These are phyloP conservation scores for Cygnus atratus DNA, from an alignment of 2,113 vertebrate genomes.

Conservation along the genomic window DNA sequence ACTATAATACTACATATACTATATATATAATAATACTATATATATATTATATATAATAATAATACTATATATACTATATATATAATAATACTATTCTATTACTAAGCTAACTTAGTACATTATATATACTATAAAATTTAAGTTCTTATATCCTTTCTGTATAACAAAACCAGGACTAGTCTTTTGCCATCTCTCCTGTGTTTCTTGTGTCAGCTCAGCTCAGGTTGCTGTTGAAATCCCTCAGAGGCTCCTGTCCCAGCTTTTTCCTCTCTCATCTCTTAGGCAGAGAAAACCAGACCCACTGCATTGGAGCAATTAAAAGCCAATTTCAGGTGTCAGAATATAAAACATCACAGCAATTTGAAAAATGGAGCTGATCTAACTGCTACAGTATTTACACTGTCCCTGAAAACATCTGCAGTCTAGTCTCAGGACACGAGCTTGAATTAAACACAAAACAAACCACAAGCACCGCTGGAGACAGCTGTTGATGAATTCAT, in stretches of 20 bases:
- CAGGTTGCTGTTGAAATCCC: fast-evolving
- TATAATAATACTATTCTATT: background rate
- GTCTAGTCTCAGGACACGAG: background rate
- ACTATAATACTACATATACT: too few species aligned
- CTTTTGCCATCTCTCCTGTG: background rate
- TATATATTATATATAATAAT: too few species aligned
- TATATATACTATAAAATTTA: background rate
- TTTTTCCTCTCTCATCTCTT: background rate
- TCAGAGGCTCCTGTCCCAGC: background rate
- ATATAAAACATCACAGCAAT: background rate
- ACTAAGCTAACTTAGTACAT: background rate
- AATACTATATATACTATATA: too few species aligned
- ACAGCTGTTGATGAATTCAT: background rate
- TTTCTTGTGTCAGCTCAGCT: background rate
- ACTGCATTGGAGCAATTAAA: background rate
- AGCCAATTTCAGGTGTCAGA: background rate
- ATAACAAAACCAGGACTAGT: background rate
- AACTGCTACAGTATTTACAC: background rate
- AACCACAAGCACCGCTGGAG: fast-evolving
- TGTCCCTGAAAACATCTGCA: background rate
- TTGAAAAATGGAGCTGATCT: background rate
- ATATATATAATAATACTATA: too few species aligned
- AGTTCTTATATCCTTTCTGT: background rate
- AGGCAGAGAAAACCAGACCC: background rate
- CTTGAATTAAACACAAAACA: background rate